These are phyloP conservation scores for Carassius carassius DNA, from an alignment of 2,113 vertebrate genomes.

Conservation along the genomic window DNA sequence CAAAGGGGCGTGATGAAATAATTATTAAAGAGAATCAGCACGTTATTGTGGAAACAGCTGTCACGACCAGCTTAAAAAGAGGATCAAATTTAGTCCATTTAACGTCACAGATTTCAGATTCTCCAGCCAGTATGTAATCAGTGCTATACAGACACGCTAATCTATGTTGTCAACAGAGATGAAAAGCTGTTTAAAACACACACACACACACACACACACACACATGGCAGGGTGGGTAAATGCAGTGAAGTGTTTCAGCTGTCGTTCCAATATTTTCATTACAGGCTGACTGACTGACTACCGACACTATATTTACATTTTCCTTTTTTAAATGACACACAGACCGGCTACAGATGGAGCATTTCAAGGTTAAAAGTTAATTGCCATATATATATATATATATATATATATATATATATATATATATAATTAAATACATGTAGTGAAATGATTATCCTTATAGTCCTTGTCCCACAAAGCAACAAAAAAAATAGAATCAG, in stretches of 20 bases:
- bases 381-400: not conserved
- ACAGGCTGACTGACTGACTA: not conserved
- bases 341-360: not conserved
- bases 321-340: not conserved
- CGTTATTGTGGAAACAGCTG: not conserved
- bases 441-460: not conserved
- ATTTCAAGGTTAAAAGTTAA: not conserved
- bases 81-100: not conserved
- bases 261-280: not conserved
- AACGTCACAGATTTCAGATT: conserved; percentile 8
- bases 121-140: not conserved
- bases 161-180: not conserved
- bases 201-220: not conserved
- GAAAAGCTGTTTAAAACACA: conserved; percentile 2
- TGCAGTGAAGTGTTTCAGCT: conserved; percentile 7
- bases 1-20: not conserved
- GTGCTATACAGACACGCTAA: not conserved
- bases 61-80: conserved; percentile 1
- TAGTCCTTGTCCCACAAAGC: not conserved
- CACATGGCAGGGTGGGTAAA: not conserved
- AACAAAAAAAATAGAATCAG: not conserved
- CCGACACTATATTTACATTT: not conserved
- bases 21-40: not conserved
- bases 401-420: too few species aligned
- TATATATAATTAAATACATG: too few species aligned